phyloP scores from a whole-genome alignment of 2,113 vertebrate species.

The Deroptyus accipitrinus region DNA sequence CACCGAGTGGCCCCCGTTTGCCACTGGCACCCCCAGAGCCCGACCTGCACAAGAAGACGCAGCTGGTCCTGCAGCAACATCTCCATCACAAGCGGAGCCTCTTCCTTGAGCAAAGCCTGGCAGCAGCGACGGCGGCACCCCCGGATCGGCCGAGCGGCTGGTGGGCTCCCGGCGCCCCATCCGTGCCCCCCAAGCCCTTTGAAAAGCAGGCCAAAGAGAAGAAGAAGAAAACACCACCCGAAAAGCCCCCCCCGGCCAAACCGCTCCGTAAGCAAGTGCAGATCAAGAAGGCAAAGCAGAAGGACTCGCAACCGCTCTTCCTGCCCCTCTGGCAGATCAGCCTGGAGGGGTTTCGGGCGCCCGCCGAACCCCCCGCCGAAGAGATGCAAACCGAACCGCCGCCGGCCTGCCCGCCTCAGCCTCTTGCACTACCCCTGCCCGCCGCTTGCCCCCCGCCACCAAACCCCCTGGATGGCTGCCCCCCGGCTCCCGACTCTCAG shows the following conservation, averaged over 20 bases:
- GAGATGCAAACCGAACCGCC: conserved; percentile 52
- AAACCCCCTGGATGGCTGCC: conserved; percentile 73
- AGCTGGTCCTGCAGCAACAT: conserved; percentile 94
- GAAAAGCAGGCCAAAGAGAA: conserved; percentile 90
- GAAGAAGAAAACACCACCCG: conserved; percentile 82
- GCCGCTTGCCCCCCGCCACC: conserved; percentile 52
- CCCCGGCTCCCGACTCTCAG: conserved; percentile 86
- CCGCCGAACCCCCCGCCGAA: conserved; percentile 24
- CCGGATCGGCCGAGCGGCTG: conserved; percentile 84
- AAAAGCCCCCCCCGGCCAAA: conserved; percentile 78
- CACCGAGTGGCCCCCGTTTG: background rate
- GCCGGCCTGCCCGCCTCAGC: conserved; percentile 39
- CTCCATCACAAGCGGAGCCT: conserved; percentile 95
- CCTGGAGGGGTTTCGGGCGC: conserved; percentile 76
- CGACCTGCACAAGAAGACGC: conserved; percentile 83
- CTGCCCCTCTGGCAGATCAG: conserved; percentile 85
- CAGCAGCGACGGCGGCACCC: background rate
- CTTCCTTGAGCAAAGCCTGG: conserved; percentile 77
- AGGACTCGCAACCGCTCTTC: conserved; percentile 88
- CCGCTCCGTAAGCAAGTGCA: conserved; percentile 84
- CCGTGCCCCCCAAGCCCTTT: conserved; percentile 25
- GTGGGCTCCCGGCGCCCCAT: conserved; percentile 74
- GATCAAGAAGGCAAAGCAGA: conserved; percentile 90
- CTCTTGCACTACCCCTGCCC: conserved; percentile 64
- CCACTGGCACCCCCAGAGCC: background rate